A percentile compares a stretch with the other conserved stretches of the same genome.
phyloP scores from a whole-genome alignment of 2,113 vertebrate genomes.

The Orycteropus afer region DNA sequence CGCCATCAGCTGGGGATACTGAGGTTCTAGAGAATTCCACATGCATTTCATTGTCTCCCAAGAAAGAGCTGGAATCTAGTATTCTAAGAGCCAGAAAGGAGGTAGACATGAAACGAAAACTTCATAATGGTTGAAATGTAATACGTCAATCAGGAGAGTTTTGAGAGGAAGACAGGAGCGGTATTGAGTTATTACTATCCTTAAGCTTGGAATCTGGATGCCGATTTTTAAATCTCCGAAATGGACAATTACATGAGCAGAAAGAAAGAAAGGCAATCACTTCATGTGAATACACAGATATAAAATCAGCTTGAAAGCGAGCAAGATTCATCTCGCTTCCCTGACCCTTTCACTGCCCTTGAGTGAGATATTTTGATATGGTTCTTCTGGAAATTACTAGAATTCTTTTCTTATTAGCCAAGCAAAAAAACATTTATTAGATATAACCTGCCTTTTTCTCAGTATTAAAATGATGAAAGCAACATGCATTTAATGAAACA shows the following conservation, averaged over 20 bases:
- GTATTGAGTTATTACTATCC: not conserved
- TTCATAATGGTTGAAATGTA: not conserved
- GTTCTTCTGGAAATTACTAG: conserved; percentile 55
- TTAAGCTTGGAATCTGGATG: not conserved
- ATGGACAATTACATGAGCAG: not conserved
- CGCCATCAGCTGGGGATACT: fast-evolving
- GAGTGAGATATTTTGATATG: conserved; percentile 28
- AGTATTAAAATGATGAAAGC: conserved; percentile 46
- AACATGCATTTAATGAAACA: conserved; percentile 35
- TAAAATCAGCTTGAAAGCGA: not conserved
- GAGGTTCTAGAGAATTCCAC: not conserved
- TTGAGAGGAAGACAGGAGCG: not conserved
- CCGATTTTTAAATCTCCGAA: not conserved
- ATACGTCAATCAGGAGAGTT: not conserved
- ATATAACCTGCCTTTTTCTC: conserved; percentile 14
- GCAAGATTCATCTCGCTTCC: not conserved
- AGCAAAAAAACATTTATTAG: conserved; percentile 45
- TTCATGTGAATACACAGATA: not conserved
- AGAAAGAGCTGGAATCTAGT: not conserved
- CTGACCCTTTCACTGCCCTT: conserved; percentile 2
- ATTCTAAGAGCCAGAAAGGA: not conserved
- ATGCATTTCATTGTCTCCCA: not conserved
- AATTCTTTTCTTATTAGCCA: conserved; percentile 50
- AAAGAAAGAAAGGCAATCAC: not conserved
- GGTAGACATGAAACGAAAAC: not conserved